Conservation (phyloP, 2,888 invertebrate genomes). For the Coenonympha glycerion region DNA sequence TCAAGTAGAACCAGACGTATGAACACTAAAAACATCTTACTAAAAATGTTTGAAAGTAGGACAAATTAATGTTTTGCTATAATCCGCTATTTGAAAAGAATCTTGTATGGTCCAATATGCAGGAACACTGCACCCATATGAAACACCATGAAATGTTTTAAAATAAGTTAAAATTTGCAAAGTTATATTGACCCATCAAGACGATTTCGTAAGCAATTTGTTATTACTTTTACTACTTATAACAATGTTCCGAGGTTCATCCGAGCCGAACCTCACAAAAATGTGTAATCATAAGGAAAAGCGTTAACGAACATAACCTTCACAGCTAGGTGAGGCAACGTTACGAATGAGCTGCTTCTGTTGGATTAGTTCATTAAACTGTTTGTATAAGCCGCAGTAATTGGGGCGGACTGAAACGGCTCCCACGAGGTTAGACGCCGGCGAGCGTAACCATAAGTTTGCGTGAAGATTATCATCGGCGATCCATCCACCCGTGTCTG, state of each 20-base stretch:
- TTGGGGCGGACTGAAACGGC: conserved; percentile 18
- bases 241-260: not conserved
- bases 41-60: too few species aligned
- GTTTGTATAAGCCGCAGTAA: conserved; percentile 13
- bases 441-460: conserved; percentile 44
- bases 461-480: conserved; percentile 46
- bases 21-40: too few species aligned
- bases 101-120: too few species aligned
- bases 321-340: conserved; percentile 2
- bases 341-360: conserved; percentile 5
- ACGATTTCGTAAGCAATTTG: too few species aligned
- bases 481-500: conserved; percentile 50
- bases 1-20: too few species aligned
- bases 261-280: not conserved
- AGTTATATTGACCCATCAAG: too few species aligned
- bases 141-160: too few species aligned
- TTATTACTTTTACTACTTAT: too few species aligned
- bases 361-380: conserved; percentile 13
- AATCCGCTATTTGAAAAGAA: too few species aligned
- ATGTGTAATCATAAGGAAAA: not conserved
- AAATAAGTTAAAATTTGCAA: too few species aligned
- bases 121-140: too few species aligned
- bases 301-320: conserved; percentile 10
- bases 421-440: conserved; percentile 22
- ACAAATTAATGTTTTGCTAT: too few species aligned